Conservation (phyloP, 2,888 invertebrate species). For the Choristoneura rosaceana region DNA sequence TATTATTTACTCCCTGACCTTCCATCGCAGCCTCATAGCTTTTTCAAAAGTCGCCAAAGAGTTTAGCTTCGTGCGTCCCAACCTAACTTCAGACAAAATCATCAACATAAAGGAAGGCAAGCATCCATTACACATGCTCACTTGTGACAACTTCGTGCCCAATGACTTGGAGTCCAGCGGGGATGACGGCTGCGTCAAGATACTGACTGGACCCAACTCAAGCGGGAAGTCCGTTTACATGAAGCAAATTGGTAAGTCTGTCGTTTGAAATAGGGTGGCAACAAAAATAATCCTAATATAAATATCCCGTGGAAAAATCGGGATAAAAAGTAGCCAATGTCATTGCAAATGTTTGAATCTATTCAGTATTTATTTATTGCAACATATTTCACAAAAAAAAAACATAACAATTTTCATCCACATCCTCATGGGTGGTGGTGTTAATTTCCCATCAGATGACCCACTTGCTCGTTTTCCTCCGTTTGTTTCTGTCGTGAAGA, state of each 20-base stretch:
- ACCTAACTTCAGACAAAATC: slow-evolving; percentile 82
- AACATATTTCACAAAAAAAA: too few relatives aligned
- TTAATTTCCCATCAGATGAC: too few relatives aligned
- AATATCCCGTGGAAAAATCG: too few relatives aligned
- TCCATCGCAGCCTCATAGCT: slow-evolving; percentile 85
- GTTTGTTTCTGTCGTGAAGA: too few relatives aligned
- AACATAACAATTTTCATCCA: too few relatives aligned
- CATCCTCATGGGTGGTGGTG: too few relatives aligned
- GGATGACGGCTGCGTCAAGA: slow-evolving; percentile 86
- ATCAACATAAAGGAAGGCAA: slow-evolving; percentile 88
- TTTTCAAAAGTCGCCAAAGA: slow-evolving; percentile 88
- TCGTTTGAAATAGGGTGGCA: not conserved
- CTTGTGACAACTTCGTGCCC: slow-evolving; percentile 88
- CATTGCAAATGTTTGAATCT: too few relatives aligned
- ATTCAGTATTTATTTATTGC: too few relatives aligned
- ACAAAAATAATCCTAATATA: too few relatives aligned
- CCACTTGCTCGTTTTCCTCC: too few relatives aligned
- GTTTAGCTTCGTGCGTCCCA: slow-evolving; percentile 88
- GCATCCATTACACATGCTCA: slow-evolving; percentile 91
- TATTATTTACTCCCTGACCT: not conserved
- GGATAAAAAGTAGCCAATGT: too few relatives aligned
- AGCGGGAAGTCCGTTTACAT: slow-evolving; percentile 97
- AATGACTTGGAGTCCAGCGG: slow-evolving; percentile 88
- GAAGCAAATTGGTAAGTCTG: slow-evolving; percentile 88
- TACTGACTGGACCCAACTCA: slow-evolving; percentile 95